Percentiles rank a stretch among this genome's conserved stretches.
These are phyloP conservation scores for Clavelina lepadiformis DNA, from an alignment of 23 tunicate species.

Conservation along the genomic window DNA sequence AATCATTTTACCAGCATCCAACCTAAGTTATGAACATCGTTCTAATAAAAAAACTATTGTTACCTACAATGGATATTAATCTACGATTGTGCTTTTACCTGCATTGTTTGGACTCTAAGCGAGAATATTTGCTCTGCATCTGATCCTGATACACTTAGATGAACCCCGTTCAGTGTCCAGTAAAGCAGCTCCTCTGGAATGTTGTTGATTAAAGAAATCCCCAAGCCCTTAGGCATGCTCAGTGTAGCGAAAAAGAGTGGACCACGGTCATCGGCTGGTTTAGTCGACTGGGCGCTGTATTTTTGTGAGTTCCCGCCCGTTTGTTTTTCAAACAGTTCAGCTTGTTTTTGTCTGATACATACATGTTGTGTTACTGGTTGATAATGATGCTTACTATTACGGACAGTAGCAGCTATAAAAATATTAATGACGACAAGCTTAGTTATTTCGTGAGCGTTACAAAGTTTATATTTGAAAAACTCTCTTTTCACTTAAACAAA, in stretches of 20 bases:
- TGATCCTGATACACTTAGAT: constrained; percentile 22
- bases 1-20: too few species aligned
- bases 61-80: too few species aligned
- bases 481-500: too few species aligned
- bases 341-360: constrained; percentile 58
- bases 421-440: too few species aligned
- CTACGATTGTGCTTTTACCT: constrained; percentile 18
- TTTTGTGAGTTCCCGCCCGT: constrained; percentile 14
- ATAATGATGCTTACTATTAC: too few species aligned
- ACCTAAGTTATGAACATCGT: too few species aligned
- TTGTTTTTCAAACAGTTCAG: constrained; percentile 11
- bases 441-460: too few species aligned
- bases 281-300: too few species aligned
- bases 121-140: constrained; percentile 34
- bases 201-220: constrained; percentile 76
- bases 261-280: too few species aligned
- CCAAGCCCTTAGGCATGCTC: constrained; percentile 63
- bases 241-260: constrained; percentile 6
- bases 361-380: too few species aligned
- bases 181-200: constrained; percentile 84
- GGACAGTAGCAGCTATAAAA: too few species aligned
- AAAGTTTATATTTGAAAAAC: too few species aligned
- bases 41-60: not conserved
- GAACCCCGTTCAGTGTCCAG: constrained; percentile 72
- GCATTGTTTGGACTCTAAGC: constrained; percentile 61